phyloP scores from a whole-genome alignment of 1,140 invertebrate genomes.

The Tetramorium alpestre region DNA sequence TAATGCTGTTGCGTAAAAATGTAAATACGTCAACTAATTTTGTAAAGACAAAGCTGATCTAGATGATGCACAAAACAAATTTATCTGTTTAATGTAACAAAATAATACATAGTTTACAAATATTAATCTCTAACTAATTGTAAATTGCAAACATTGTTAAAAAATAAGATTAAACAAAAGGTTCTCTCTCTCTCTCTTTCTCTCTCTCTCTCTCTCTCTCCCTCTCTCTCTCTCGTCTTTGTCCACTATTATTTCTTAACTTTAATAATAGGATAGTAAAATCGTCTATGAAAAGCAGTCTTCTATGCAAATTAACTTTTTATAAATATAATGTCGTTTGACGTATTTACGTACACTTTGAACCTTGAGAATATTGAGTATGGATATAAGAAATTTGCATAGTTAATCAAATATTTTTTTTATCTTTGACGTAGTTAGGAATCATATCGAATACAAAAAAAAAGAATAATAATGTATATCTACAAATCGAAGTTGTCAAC shows the following conservation, averaged over 20 bases:
- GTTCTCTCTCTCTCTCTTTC: not conserved
- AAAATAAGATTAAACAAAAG: not conserved
- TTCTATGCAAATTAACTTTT: not conserved
- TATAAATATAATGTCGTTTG: not conserved
- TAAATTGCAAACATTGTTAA: not conserved
- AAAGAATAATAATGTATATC: not conserved
- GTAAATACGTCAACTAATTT: no score
- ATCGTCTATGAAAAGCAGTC: not conserved
- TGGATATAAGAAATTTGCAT: not conserved
- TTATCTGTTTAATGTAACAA: not conserved
- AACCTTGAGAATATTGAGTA: conserved; percentile 13
- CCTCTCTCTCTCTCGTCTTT: no score
- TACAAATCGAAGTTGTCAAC: not conserved
- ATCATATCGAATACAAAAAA: not conserved
- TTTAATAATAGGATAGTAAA: not conserved
- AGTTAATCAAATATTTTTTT: conserved; percentile 19
- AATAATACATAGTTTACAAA: not conserved
- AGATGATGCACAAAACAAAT: not conserved
- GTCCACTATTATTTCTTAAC: not conserved
- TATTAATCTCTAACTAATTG: not conserved
- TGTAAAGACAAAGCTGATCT: not conserved
- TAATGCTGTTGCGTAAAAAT: no score
- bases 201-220: no score
- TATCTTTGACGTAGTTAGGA: not conserved
- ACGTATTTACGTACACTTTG: not conserved